These are phyloP conservation scores for Cynodonichthys magdalenae DNA, from an alignment of 2,797 vertebrate species.

Conservation along the genomic window DNA sequence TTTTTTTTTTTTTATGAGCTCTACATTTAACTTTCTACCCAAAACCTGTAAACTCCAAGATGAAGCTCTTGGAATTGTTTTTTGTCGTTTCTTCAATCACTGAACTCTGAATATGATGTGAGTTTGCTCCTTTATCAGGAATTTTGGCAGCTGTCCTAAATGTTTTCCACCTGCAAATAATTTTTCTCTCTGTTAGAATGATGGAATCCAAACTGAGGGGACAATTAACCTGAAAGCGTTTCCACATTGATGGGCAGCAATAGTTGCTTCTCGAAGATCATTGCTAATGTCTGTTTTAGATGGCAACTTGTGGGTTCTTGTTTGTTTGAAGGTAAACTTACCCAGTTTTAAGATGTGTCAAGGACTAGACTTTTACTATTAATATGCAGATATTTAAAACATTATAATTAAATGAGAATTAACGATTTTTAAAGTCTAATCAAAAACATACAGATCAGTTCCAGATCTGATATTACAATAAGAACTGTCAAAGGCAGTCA, in stretches of 20 bases:
- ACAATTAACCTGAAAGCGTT: neutral
- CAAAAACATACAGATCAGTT: no score
- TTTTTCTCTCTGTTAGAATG: neutral
- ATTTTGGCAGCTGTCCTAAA: neutral
- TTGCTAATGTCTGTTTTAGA: neutral
- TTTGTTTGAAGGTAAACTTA: no score
- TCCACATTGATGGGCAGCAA: neutral
- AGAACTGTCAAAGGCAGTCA: no score
- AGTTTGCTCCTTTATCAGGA: neutral
- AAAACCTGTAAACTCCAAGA: neutral
- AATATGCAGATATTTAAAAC: no score
- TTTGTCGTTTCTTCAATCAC: neutral
- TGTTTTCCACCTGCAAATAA: neutral
- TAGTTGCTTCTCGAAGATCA: neutral
- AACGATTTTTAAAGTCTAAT: no score
- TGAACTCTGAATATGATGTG: neutral
- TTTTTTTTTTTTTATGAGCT: neutral
- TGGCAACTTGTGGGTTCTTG: no score
- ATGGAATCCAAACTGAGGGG: neutral
- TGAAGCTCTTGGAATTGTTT: neutral
- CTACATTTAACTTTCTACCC: neutral
- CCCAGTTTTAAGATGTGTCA: no score
- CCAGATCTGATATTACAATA: no score
- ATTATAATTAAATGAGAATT: no score
- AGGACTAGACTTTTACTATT: no score